These are phyloP conservation scores for Paedocypris micromegethes DNA, from an alignment of 2,797 vertebrate genomes.

Conservation along the genomic window DNA sequence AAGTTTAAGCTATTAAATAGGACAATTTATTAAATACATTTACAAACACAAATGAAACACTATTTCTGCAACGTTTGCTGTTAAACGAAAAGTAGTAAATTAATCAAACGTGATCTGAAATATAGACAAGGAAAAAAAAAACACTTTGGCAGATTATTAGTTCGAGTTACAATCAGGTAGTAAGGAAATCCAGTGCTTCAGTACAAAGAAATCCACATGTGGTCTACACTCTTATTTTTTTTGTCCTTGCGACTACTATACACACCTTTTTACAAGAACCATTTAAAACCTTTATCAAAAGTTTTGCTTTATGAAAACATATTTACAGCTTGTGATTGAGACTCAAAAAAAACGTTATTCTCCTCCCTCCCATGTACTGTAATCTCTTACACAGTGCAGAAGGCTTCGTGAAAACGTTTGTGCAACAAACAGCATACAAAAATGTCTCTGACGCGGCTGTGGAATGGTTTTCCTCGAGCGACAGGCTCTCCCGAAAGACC, in stretches of 20 bases:
- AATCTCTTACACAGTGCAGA: slow-evolving; percentile 79
- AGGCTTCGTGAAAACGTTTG: slow-evolving; percentile 78
- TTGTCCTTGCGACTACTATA: slow-evolving; percentile 67
- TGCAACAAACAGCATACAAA: slow-evolving; percentile 77
- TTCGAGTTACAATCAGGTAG: slow-evolving; percentile 83
- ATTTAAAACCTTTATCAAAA: slow-evolving; percentile 83
- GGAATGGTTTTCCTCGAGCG: slow-evolving; percentile 57
- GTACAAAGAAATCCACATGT: slow-evolving; percentile 78
- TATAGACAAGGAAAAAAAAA: slow-evolving; percentile 55
- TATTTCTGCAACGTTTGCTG: slow-evolving; percentile 61
- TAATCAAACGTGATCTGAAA: slow-evolving; percentile 39
- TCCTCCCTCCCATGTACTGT: slow-evolving; percentile 53
- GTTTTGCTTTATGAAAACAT: slow-evolving; percentile 74
- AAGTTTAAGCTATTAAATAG: slow-evolving; percentile 63
- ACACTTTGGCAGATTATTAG: slow-evolving; percentile 82
- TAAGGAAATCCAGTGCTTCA: slow-evolving; percentile 79
- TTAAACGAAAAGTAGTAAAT: slow-evolving; percentile 66
- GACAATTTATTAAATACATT: slow-evolving; percentile 46
- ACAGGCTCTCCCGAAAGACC: slow-evolving; percentile 39
- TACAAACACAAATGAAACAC: slow-evolving; percentile 64
- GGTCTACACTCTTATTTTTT: slow-evolving; percentile 65
- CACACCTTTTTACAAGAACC: slow-evolving; percentile 70
- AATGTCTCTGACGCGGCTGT: slow-evolving; percentile 63
- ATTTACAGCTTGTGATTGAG: slow-evolving; percentile 77
- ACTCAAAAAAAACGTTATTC: slow-evolving; percentile 63